phyloP scores from a whole-genome alignment of 2,113 vertebrate genomes.

The Pantherophis guttatus region DNA sequence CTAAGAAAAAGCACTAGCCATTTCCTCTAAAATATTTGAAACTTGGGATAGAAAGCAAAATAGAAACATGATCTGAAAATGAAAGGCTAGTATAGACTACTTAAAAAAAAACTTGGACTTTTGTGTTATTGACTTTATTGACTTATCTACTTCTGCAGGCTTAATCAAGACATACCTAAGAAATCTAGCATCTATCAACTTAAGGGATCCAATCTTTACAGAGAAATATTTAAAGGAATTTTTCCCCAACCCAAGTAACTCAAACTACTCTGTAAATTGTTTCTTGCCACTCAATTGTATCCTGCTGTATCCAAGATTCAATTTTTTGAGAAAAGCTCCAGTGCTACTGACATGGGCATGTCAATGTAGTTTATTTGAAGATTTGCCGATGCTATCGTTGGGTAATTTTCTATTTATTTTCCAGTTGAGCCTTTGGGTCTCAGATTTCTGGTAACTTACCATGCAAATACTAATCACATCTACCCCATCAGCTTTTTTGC shows the following conservation, averaged over 20 bases:
- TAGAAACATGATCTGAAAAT: conserved; percentile 12
- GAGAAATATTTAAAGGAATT: not conserved
- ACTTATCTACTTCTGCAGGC: not conserved
- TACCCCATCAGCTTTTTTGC: not conserved
- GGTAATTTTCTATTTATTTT: not conserved
- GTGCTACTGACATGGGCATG: not conserved
- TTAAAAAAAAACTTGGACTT: not conserved
- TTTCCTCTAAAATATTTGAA: conserved; percentile 12
- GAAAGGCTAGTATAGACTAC: not conserved
- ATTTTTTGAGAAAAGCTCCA: not conserved
- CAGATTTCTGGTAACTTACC: not conserved
- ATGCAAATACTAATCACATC: not conserved
- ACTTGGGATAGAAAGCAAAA: conserved; percentile 26
- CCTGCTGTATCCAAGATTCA: not conserved
- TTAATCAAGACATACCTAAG: not conserved
- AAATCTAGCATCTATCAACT: not conserved
- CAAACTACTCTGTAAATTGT: not conserved
- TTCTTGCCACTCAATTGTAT: not conserved
- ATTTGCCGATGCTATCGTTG: not conserved
- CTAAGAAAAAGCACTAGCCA: not conserved
- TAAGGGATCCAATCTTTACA: not conserved
- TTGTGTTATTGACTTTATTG: not conserved
- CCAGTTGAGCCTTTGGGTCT: not conserved
- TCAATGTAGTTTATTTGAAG: not conserved
- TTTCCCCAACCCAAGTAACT: not conserved